Percentiles rank a stretch among this genome's conserved stretches.
Evolutionary conservation across 2,113 vertebrate genomes (phyloP).

Genomic region (Chlorodrepanis virens): DNA sequence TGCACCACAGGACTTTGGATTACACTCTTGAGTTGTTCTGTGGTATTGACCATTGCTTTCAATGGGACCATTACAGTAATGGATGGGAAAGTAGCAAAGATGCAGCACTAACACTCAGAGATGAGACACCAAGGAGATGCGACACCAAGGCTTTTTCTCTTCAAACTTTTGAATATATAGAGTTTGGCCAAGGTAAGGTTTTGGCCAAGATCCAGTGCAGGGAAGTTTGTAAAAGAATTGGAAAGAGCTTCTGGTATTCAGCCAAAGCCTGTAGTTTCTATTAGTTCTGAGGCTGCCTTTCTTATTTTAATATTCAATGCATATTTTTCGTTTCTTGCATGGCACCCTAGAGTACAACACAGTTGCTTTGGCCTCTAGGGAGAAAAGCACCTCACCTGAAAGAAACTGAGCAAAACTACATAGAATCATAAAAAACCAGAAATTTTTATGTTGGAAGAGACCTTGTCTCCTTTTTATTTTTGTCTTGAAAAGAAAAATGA

Average conservation of each 20-base stretch:
- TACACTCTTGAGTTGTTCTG: background rate
- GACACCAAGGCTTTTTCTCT: background rate
- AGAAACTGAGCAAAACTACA: background rate
- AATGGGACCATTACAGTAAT: background rate
- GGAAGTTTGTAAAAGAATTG: background rate
- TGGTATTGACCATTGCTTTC: background rate
- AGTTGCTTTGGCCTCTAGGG: background rate
- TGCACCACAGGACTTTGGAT: background rate
- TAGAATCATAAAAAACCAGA: background rate
- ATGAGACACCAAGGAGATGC: background rate
- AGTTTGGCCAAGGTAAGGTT: background rate
- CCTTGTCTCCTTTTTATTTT: too few species aligned
- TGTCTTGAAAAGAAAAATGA: background rate
- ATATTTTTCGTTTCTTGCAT: background rate
- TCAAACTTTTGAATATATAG: background rate
- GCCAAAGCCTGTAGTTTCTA: background rate
- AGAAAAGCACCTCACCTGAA: background rate
- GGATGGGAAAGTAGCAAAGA: background rate
- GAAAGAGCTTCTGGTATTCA: background rate
- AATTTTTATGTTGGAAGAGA: background rate
- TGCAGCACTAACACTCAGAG: background rate
- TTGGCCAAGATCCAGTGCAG: background rate
- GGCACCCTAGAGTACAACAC: background rate
- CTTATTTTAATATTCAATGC: background rate
- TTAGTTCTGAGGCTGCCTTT: background rate